These are phyloP conservation scores for Falco rusticolus DNA, from an alignment of 2,797 vertebrate species.

Conservation along the genomic window DNA sequence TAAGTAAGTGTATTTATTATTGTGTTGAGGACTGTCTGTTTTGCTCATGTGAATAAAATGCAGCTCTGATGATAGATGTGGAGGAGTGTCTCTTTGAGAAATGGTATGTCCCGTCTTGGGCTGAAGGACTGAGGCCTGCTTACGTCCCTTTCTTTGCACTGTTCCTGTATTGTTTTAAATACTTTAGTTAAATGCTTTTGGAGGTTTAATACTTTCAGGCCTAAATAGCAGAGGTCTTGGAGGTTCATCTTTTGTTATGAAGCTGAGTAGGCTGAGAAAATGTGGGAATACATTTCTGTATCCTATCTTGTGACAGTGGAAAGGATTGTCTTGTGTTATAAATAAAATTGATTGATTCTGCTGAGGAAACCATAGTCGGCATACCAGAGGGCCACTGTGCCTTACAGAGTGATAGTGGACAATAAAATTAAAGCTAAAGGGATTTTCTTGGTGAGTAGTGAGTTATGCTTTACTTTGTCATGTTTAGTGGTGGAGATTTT, in stretches of 20 bases:
- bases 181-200: neutral
- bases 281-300: neutral
- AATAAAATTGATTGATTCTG: neutral
- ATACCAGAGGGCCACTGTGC: neutral
- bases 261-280: neutral
- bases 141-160: neutral
- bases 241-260: neutral
- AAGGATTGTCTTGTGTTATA: neutral
- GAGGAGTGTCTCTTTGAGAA: neutral
- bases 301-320: neutral
- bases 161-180: neutral
- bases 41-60: neutral
- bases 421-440: neutral
- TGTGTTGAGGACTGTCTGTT: accelerated
- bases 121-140: neutral
- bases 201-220: neutral
- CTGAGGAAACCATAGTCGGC: neutral
- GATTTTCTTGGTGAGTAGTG: neutral
- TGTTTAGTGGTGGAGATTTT: neutral
- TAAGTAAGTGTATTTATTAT: neutral
- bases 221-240: neutral
- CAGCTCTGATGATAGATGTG: neutral
- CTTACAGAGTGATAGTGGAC: neutral
- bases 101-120: neutral
- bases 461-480: neutral